phyloP scores from a whole-genome alignment of 1,140 invertebrate species.

The Choristoneura fumiferana region DNA sequence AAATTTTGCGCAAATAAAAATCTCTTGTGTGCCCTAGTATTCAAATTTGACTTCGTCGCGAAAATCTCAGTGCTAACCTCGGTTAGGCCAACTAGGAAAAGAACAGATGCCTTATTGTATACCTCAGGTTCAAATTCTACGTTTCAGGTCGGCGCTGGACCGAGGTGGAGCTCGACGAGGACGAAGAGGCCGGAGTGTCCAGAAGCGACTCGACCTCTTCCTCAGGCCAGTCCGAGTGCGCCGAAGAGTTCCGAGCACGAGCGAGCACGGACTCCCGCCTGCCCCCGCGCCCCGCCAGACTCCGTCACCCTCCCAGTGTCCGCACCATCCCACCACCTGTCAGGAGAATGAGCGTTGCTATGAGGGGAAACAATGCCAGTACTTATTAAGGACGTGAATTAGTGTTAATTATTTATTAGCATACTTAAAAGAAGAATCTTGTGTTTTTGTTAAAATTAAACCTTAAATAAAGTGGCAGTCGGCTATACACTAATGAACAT shows the following conservation, averaged over 20 bases:
- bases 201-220: conserved; percentile 60
- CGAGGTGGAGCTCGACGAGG: conserved; percentile 55
- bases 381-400: conserved; percentile 38
- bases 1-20: too few species aligned
- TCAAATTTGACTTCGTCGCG: too few species aligned
- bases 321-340: conserved; percentile 34
- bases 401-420: too few species aligned
- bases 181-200: conserved; percentile 40
- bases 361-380: conserved; percentile 61
- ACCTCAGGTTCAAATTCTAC: background rate
- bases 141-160: conserved; percentile 60
- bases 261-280: conserved; percentile 67
- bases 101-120: too few species aligned
- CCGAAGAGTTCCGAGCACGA: conserved; percentile 56
- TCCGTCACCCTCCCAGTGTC: conserved; percentile 43
- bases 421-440: too few species aligned
- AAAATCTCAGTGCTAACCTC: too few species aligned
- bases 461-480: too few species aligned
- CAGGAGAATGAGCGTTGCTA: conserved; percentile 66
- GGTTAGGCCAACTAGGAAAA: too few species aligned
- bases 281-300: conserved; percentile 53
- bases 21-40: too few species aligned
- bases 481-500: too few species aligned
- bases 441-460: too few species aligned
- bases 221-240: conserved; percentile 42